Percentiles rank a stretch among this genome's conserved stretches.
phyloP scores from a whole-genome alignment of 1,140 invertebrate species.

The Halesus radiatus region DNA sequence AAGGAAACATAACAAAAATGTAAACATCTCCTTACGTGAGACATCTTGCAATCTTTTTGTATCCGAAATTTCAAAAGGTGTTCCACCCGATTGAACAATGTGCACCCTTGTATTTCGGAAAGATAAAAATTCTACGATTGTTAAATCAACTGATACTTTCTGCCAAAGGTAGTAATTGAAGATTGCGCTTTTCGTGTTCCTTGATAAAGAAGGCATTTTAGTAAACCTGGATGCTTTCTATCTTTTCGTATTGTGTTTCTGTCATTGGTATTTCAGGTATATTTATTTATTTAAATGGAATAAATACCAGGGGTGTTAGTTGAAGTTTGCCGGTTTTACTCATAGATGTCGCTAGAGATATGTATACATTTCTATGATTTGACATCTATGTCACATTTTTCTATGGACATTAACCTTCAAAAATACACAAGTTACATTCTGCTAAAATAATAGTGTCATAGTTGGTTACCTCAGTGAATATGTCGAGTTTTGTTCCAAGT shows the following conservation, averaged over 20 bases:
- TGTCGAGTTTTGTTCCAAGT: no score
- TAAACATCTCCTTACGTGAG: not conserved
- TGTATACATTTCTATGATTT: no score
- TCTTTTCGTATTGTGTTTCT: not conserved
- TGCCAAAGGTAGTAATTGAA: conserved; percentile 27
- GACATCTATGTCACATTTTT: no score
- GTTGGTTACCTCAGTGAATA: no score
- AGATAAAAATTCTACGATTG: conserved; percentile 30
- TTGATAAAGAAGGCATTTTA: conserved; percentile 14
- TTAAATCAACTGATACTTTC: conserved; percentile 39
- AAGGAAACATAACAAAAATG: not conserved
- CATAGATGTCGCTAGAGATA: no score
- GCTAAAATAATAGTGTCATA: no score
- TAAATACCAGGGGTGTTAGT: no score
- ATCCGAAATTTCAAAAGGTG: conserved; percentile 26
- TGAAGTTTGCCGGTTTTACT: no score
- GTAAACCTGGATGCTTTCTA: not conserved
- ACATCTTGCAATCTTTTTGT: conserved; percentile 24
- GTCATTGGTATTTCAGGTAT: not conserved
- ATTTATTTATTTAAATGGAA: no score
- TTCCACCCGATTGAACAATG: conserved; percentile 33
- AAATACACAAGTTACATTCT: no score
- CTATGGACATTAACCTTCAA: no score
- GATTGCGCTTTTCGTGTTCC: conserved; percentile 24
- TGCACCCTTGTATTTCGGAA: conserved; percentile 27